Evolutionary conservation across 2,888 invertebrate species (phyloP).

Genomic region (Amiota communis): DNA sequence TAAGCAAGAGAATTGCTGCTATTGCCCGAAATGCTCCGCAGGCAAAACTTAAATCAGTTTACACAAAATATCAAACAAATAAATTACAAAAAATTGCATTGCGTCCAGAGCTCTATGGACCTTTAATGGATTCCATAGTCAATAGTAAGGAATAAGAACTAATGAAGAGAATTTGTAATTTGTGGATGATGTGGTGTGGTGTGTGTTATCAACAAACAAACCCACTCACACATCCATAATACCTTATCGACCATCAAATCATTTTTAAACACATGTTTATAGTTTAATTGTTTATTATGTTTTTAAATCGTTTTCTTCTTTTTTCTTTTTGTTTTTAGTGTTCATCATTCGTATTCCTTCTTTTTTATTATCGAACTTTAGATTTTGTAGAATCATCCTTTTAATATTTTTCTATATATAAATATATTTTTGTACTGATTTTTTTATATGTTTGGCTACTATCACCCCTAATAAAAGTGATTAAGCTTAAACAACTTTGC

Average conservation of each 20-base stretch:
- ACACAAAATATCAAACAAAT: slow-evolving; percentile 78
- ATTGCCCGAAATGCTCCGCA: slow-evolving; percentile 81
- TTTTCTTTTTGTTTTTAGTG: slow-evolving; percentile 29
- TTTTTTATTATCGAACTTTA: too few relatives aligned
- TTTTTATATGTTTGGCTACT: neutral
- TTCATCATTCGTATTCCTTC: neutral
- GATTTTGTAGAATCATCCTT: too few relatives aligned
- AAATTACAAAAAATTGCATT: slow-evolving; percentile 79
- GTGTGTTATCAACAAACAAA: too few relatives aligned
- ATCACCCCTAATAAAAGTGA: slow-evolving; percentile 4
- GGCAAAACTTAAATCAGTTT: slow-evolving; percentile 81
- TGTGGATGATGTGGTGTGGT: too few relatives aligned
- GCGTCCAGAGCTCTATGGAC: slow-evolving; percentile 76
- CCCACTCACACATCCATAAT: too few relatives aligned
- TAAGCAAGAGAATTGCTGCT: slow-evolving; percentile 80
- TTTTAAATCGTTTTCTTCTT: slow-evolving; percentile 37
- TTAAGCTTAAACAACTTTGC: neutral
- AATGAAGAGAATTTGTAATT: slow-evolving; percentile 27
- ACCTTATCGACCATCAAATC: neutral
- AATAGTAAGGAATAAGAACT: slow-evolving; percentile 45
- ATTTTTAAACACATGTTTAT: slow-evolving; percentile 49
- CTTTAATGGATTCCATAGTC: slow-evolving; percentile 66
- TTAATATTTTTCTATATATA: too few relatives aligned
- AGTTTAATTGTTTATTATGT: slow-evolving; percentile 53
- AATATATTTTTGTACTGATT: too few relatives aligned